These are phyloP conservation scores for Cotesia glomerata DNA, from an alignment of 1,140 invertebrate genomes.

Conservation along the genomic window DNA sequence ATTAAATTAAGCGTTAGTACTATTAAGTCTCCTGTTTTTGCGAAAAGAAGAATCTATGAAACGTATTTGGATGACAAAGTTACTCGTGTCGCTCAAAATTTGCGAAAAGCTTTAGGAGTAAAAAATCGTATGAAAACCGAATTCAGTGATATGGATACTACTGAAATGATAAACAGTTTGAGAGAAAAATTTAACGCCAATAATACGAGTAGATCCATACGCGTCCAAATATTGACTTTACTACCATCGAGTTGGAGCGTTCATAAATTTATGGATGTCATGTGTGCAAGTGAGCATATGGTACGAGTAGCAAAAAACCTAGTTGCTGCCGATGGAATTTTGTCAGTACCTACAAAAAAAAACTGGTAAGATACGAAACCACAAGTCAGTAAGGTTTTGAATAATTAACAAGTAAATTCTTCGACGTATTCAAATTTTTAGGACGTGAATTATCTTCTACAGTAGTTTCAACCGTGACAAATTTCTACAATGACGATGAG, in stretches of 20 bases:
- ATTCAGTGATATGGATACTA: too few relatives aligned
- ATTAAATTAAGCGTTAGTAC: conserved; percentile 9
- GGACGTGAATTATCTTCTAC: not conserved
- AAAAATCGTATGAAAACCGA: too few relatives aligned
- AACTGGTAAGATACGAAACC: not conserved
- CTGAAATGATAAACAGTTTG: not conserved
- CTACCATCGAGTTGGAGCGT: not conserved
- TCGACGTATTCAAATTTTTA: not conserved
- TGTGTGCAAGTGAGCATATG: conserved; percentile 9
- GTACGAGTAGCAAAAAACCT: conserved; percentile 5
- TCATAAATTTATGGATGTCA: not conserved
- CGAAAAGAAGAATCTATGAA: too few relatives aligned
- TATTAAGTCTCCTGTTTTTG: not conserved
- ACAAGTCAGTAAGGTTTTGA: conserved; percentile 15
- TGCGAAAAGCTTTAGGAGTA: too few relatives aligned
- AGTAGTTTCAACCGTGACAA: too few relatives aligned
- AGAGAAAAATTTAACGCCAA: conserved; percentile 7
- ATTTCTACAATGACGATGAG: not conserved
- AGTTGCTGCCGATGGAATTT: not conserved
- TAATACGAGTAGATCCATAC: conserved; percentile 1
- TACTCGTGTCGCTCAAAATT: too few relatives aligned
- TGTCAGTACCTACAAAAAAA: conserved; percentile 1
- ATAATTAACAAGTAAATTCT: not conserved
- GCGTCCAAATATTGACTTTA: conserved; percentile 23
- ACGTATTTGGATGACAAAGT: too few relatives aligned